A percentile compares a stretch with the other conserved stretches of the same genome.
Conservation (phyloP, 2,888 invertebrate genomes). For the Xanthia togata region DNA sequence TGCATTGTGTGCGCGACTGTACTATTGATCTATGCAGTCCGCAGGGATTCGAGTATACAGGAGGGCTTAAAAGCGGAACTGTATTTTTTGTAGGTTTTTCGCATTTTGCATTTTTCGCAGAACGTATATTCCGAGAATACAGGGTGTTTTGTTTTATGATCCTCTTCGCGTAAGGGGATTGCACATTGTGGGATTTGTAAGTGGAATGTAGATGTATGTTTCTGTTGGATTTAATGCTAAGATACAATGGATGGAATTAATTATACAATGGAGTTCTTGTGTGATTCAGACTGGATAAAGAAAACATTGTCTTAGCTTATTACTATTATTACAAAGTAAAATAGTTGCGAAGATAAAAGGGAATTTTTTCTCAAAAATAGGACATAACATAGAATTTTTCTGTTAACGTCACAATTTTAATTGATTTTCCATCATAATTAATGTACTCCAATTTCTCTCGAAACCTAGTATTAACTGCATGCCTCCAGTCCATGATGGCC, state of each 20-base stretch:
- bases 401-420: background rate
- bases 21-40: constrained; percentile 76
- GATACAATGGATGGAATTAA: constrained; percentile 16
- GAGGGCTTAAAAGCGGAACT: constrained; percentile 70
- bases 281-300: background rate
- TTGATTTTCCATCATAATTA: background rate
- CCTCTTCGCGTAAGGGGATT: constrained; percentile 20
- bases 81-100: constrained; percentile 51
- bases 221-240: constrained; percentile 8
- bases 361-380: background rate
- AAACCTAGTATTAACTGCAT: constrained; percentile 6
- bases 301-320: background rate
- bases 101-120: constrained; percentile 53
- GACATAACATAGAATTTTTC: background rate
- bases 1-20: constrained; percentile 57
- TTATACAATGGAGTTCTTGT: constrained; percentile 14
- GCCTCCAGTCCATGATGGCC: background rate
- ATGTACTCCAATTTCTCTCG: background rate
- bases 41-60: constrained; percentile 75
- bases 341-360: background rate
- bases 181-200: constrained; percentile 29
- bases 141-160: constrained; percentile 58
- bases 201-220: constrained; percentile 10
- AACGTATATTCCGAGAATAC: constrained; percentile 53
- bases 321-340: background rate